Evolutionary conservation across 2,888 invertebrate species (phyloP).

Genomic region (Dynastes tityus): DNA sequence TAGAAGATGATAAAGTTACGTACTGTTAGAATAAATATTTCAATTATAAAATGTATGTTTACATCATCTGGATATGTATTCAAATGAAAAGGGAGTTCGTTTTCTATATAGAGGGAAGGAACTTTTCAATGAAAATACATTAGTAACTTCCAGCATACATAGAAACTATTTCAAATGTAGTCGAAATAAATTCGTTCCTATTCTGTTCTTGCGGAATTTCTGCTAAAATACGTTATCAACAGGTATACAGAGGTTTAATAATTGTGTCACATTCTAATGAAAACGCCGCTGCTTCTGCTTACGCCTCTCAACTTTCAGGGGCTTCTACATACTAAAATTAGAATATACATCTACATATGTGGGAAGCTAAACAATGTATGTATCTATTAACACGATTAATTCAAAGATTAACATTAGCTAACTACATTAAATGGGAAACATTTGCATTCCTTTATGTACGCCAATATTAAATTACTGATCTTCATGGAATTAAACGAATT

Average conservation of each 20-base stretch:
- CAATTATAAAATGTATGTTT: background rate
- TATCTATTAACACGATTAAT: too few species aligned
- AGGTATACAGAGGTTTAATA: slow-evolving; percentile 30
- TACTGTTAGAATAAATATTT: background rate
- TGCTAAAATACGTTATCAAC: slow-evolving; percentile 35
- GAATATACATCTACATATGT: background rate
- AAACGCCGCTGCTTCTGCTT: slow-evolving; percentile 4
- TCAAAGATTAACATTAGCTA: too few species aligned
- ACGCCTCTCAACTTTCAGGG: too few species aligned
- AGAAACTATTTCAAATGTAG: slow-evolving; percentile 33
- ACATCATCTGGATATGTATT: background rate
- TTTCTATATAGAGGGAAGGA: background rate
- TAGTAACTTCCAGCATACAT: slow-evolving; percentile 14
- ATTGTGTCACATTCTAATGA: slow-evolving; percentile 31
- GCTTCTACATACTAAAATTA: slow-evolving; percentile 3
- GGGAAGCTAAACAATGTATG: too few species aligned
- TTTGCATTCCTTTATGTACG: too few species aligned
- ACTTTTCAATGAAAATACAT: slow-evolving; percentile 15
- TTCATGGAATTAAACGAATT: background rate
- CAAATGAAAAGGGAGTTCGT: background rate
- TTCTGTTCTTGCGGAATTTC: slow-evolving; percentile 32
- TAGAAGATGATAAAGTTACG: background rate
- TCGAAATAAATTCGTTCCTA: slow-evolving; percentile 25
- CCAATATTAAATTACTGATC: background rate
- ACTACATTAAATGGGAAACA: background rate